phyloP scores from a whole-genome alignment of 2,113 vertebrate species.

The Pituophis catenifer region DNA sequence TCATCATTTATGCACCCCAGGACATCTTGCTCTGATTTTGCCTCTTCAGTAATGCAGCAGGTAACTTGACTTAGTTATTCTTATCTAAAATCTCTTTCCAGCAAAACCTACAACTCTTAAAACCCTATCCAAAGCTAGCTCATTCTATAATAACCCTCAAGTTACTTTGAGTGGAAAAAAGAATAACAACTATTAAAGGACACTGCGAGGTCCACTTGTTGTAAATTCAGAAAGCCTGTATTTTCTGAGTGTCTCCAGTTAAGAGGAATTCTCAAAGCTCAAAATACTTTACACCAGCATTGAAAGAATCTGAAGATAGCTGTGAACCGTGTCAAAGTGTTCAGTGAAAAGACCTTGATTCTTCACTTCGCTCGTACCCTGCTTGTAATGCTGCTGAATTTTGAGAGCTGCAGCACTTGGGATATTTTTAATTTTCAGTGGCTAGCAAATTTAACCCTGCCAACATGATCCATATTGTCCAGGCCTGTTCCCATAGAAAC shows the following conservation, averaged over 20 bases:
- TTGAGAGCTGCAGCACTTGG: not conserved
- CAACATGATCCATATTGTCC: not conserved
- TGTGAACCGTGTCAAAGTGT: not conserved
- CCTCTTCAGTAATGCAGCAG: not conserved
- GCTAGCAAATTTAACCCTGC: not conserved
- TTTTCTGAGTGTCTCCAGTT: not conserved
- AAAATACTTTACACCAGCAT: not conserved
- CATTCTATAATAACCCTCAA: not conserved
- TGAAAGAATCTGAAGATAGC: not conserved
- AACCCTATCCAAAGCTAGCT: not conserved
- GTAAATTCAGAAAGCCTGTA: not conserved
- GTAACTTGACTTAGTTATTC: not conserved
- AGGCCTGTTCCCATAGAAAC: constrained; percentile 9
- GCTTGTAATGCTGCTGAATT: not conserved
- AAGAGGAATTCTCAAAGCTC: not conserved
- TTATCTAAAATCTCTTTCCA: not conserved
- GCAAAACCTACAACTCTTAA: not conserved
- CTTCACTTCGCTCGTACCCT: not conserved
- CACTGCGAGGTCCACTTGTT: not conserved
- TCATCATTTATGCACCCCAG: not conserved
- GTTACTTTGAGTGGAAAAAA: not conserved
- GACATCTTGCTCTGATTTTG: not conserved
- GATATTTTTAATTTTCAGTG: not conserved
- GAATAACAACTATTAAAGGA: not conserved
- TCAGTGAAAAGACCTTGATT: not conserved